Evolutionary conservation across 2,888 invertebrate genomes (phyloP), one percentile per base, ranked within the genome.

Genomic region (Cephus pulcher): DNA sequence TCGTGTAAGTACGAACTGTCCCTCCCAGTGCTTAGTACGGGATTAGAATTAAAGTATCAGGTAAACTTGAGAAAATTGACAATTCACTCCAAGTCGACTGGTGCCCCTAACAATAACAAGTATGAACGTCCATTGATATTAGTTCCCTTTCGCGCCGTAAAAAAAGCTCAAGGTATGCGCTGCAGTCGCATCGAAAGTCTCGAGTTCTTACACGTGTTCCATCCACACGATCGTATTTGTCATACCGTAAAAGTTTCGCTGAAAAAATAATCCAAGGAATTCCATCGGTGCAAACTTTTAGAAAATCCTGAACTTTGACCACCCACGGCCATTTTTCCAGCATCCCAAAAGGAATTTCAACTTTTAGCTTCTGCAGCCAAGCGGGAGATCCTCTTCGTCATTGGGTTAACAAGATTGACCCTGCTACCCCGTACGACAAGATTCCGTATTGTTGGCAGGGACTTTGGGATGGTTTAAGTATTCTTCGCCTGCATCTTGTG

Each of bases 301-400:
- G 40, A 56, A 56, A 56, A 15, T 15, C 6, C 9, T 23, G 1
- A 15, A 56, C 40, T 23, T 23, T 4, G 40, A 23, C 40, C 40
- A 56, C 9, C 40, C 2, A 23, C 1, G 23, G 23, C 6, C 23
- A 56, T 71, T 30, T 30, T 71, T 71, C 71, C 32, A 33, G 15
- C 23, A 71, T 71, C 32, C 71, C 71, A 11, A 71, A n/a, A 33
- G 33, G 33, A 79, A 34, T 75, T 69, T 76, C 71, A 75, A 81
- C 71, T 80, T 78, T 77, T 74, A 79, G 79, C 81, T 80, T 80
- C 76, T 78, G 80, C 79, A 74, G 74, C 75, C 77, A 75, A 78
- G 40, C 81, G 81, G 74, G 76, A 80, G 79, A 74, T 73, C 69
- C 68, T 77, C 35, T 71, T 40, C 76, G 80, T 76, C 79, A 40